Conservation (phyloP, 2,113 vertebrate genomes). For the Solea senegalensis region DNA sequence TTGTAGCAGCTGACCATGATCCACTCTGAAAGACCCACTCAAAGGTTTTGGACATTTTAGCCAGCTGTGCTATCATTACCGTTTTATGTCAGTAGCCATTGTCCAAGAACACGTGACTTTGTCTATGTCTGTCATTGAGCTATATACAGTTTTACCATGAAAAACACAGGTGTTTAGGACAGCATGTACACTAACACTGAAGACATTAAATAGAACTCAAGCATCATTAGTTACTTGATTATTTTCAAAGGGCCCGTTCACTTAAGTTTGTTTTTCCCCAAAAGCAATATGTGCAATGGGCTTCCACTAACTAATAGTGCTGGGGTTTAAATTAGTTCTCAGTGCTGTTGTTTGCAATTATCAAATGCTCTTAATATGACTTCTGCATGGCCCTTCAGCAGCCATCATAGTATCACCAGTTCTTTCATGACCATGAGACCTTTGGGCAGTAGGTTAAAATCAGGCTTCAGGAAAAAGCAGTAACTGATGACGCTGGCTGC, state of each 20-base stretch:
- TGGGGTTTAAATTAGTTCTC: not conserved
- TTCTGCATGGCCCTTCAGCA: not conserved
- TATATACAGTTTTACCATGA: not conserved
- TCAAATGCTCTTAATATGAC: not conserved
- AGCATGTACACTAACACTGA: too few species aligned
- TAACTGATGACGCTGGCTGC: too few species aligned
- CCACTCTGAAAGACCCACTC: not conserved
- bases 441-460: too few species aligned
- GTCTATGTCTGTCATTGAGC: not conserved
- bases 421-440: too few species aligned
- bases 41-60: not conserved
- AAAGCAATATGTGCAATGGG: not conserved
- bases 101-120: not conserved
- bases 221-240: not conserved
- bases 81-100: not conserved
- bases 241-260: too few species aligned
- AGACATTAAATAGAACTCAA: not conserved
- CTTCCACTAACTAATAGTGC: not conserved
- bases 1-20: too few species aligned
- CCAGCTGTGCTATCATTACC: not conserved
- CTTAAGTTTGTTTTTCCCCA: not conserved
- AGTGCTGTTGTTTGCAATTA: not conserved
- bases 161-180: too few species aligned
- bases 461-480: not conserved
- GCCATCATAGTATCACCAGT: not conserved